Conservation (phyloP, 1,140 invertebrate species). For the Drosophila santomea region DNA sequence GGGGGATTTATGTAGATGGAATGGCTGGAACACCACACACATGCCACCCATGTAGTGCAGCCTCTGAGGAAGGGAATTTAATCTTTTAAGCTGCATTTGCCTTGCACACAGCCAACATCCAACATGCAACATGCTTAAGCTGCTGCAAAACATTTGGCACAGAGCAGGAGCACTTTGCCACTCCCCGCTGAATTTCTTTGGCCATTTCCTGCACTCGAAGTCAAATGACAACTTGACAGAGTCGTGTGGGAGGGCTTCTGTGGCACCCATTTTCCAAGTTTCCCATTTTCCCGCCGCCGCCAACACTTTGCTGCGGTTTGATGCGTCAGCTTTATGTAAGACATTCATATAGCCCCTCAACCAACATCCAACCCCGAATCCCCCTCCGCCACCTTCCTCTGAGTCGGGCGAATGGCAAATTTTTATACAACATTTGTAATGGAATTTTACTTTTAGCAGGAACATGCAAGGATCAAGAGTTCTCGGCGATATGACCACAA, state of each 20-base stretch:
- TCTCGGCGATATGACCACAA: not conserved
- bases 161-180: slow-evolving; percentile 1
- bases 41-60: slow-evolving; percentile 48
- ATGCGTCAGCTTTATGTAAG: slow-evolving; percentile 82
- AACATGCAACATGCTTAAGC: slow-evolving; percentile 78
- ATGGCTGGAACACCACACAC: slow-evolving; percentile 28
- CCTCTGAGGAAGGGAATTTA: slow-evolving; percentile 49
- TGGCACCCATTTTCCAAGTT: slow-evolving; percentile 6
- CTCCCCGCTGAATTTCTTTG: slow-evolving; percentile 28
- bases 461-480: slow-evolving; percentile 6
- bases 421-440: slow-evolving; percentile 60
- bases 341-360: slow-evolving; percentile 39
- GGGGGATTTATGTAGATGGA: slow-evolving; percentile 52
- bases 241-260: slow-evolving; percentile 21
- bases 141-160: slow-evolving; percentile 71
- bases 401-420: slow-evolving; percentile 47
- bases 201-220: slow-evolving; percentile 59
- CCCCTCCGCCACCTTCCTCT: not conserved
- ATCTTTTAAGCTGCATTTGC: slow-evolving; percentile 81
- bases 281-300: slow-evolving; percentile 17
- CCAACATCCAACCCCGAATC: not conserved
- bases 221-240: slow-evolving; percentile 71
- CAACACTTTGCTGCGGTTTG: slow-evolving; percentile 58
- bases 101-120: slow-evolving; percentile 65
- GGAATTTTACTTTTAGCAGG: slow-evolving; percentile 63